Percentiles rank a stretch among this genome's conserved stretches.
phyloP scores from a whole-genome alignment of 2,113 vertebrate species.

The Bambusicola thoracicus region DNA sequence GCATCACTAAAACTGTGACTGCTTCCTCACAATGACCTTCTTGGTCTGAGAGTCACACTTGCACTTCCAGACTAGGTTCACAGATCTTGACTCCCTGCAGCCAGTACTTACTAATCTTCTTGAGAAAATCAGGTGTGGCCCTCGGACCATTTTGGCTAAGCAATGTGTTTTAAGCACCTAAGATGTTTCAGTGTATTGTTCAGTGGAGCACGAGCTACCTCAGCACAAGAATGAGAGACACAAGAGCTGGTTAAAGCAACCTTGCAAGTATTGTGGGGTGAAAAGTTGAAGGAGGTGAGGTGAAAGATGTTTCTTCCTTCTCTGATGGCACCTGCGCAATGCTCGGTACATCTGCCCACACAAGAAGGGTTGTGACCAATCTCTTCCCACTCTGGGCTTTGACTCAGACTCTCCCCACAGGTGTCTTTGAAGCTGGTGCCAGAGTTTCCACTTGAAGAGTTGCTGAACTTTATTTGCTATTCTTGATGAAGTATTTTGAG shows the following conservation, averaged over 20 bases:
- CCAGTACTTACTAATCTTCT: neutral
- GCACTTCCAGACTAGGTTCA: neutral
- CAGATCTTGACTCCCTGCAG: neutral
- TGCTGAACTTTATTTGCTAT: neutral
- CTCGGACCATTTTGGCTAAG: neutral
- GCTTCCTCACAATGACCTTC: neutral
- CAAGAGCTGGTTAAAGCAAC: neutral
- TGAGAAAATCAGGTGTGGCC: neutral
- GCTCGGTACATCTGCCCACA: neutral
- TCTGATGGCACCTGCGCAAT: neutral
- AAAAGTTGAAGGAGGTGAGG: neutral
- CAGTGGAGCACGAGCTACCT: neutral
- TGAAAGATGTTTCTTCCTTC: neutral
- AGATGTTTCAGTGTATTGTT: neutral
- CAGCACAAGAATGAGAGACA: neutral
- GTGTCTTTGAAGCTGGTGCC: neutral
- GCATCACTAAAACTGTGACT: neutral
- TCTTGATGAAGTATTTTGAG: neutral
- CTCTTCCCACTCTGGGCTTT: rapidly evolving
- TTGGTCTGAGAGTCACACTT: neutral
- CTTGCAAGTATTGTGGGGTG: neutral
- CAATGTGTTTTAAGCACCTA: neutral
- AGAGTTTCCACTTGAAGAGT: neutral
- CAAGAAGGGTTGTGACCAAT: neutral
- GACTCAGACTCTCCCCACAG: neutral